These are phyloP conservation scores for Timandra comae DNA, from an alignment of 2,888 invertebrate species.

Conservation along the genomic window DNA sequence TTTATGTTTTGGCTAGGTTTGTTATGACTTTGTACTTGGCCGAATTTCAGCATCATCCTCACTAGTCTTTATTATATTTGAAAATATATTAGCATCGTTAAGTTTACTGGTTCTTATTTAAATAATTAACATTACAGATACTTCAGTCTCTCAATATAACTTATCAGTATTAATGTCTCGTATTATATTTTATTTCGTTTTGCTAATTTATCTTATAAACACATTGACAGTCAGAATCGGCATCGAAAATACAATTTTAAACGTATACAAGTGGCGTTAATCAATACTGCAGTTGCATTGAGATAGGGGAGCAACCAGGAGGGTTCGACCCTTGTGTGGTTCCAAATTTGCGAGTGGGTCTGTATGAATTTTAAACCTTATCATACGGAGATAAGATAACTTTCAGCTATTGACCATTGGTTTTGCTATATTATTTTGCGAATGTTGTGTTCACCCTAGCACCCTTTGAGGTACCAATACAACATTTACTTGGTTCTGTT, in stretches of 20 bases:
- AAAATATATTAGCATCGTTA: too few species aligned
- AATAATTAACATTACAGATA: too few species aligned
- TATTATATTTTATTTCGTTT: too few species aligned
- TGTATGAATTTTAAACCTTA: slow-evolving; percentile 1
- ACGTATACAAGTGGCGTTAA: slow-evolving; percentile 43
- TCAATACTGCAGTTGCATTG: slow-evolving; percentile 67
- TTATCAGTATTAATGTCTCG: too few species aligned
- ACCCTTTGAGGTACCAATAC: too few species aligned
- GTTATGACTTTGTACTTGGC: background rate
- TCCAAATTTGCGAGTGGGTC: slow-evolving; percentile 36
- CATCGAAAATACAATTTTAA: slow-evolving; percentile 29
- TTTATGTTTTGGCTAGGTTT: background rate
- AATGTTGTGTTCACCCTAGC: background rate
- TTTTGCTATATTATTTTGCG: background rate
- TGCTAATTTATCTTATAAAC: too few species aligned
- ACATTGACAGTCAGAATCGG: slow-evolving; percentile 16
- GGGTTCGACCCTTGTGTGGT: slow-evolving; percentile 50
- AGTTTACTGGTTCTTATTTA: too few species aligned
- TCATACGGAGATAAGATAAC: background rate
- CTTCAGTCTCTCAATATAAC: too few species aligned
- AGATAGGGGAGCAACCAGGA: slow-evolving; percentile 40
- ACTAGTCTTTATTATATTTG: too few species aligned
- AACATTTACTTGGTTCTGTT: too few species aligned
- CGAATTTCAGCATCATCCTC: background rate
- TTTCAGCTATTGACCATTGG: background rate